Percentiles rank a stretch among this genome's conserved stretches.
These are phyloP conservation scores for Crotalus tigris DNA, from an alignment of 2,113 vertebrate species.

Conservation along the genomic window DNA sequence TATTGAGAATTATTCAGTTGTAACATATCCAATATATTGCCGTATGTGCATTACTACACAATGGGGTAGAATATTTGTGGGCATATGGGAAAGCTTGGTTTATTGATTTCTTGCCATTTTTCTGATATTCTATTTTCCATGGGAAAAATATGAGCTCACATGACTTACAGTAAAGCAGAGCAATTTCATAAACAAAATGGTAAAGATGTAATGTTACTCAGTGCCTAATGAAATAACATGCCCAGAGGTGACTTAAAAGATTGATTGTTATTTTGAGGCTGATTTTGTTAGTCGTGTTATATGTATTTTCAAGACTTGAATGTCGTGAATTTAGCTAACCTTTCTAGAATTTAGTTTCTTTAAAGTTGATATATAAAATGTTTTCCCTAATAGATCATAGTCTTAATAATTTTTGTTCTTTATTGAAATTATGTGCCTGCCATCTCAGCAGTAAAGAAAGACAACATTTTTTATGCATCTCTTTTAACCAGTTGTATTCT, in stretches of 20 bases:
- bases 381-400: conserved; percentile 41
- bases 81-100: neutral
- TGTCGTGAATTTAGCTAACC: conserved; percentile 41
- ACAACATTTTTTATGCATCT: conserved; percentile 23
- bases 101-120: neutral
- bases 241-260: conserved; percentile 1
- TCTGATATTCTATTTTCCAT: neutral
- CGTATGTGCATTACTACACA: neutral
- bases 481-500: conserved; percentile 8
- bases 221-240: conserved; percentile 21
- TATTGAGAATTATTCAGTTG: neutral
- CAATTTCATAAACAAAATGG: conserved; percentile 17
- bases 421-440: neutral
- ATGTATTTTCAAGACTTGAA: conserved; percentile 55
- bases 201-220: conserved; percentile 22
- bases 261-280: conserved; percentile 22
- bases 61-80: neutral
- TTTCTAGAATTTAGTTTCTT: neutral
- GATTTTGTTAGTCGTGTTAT: conserved; percentile 40
- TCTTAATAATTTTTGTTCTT: conserved; percentile 24
- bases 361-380: neutral
- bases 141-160: neutral
- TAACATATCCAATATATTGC: neutral
- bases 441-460: neutral
- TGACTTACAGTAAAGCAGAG: conserved; percentile 12